phyloP scores from a whole-genome alignment of 2,113 vertebrate species.

The Lepus americanus region DNA sequence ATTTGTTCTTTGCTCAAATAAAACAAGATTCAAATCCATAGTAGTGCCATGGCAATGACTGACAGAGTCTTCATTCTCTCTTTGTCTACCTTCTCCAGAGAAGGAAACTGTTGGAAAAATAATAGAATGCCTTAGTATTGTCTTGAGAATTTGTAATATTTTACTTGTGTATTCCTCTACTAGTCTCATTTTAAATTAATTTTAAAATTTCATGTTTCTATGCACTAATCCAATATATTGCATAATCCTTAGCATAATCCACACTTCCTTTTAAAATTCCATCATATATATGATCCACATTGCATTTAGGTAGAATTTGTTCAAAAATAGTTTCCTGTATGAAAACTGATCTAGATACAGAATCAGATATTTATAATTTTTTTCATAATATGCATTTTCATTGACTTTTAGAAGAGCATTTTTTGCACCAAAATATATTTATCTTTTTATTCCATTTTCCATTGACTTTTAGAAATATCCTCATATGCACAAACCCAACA shows the following conservation, averaged over 20 bases:
- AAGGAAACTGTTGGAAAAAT: neutral
- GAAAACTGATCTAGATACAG: neutral
- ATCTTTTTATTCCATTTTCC: too few relatives aligned
- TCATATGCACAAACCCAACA: too few relatives aligned
- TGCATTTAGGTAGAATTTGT: neutral
- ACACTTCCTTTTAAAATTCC: neutral
- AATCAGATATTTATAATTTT: neutral
- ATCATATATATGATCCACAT: neutral
- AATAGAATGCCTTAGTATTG: neutral
- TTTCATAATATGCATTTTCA: too few relatives aligned
- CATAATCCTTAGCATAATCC: neutral
- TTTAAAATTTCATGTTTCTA: neutral
- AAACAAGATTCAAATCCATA: neutral
- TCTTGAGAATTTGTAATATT: neutral
- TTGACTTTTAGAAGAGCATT: too few relatives aligned
- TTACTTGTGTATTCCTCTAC: neutral
- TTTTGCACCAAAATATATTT: too few relatives aligned
- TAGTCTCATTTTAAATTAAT: neutral
- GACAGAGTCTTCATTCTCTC: neutral
- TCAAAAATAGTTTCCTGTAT: neutral
- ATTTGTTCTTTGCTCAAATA: neutral
- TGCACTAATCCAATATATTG: neutral
- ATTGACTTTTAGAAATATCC: too few relatives aligned
- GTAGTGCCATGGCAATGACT: neutral
- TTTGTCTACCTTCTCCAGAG: neutral